These are phyloP conservation scores for Boleophthalmus pectinirostris DNA, from an alignment of 2,113 vertebrate genomes.

Conservation along the genomic window DNA sequence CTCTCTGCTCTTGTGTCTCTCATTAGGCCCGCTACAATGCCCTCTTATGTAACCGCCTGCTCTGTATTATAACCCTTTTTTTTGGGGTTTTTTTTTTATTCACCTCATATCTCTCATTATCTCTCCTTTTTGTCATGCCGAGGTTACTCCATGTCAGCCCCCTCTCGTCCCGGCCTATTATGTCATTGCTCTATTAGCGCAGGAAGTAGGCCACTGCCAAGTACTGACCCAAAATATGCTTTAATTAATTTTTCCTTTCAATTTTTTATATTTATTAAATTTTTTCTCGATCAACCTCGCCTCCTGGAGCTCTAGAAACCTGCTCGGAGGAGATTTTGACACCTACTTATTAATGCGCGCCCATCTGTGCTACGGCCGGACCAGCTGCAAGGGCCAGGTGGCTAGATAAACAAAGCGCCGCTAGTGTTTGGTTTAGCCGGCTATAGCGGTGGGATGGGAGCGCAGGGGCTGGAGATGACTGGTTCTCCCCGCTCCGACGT, in stretches of 20 bases:
- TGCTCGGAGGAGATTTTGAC: constrained; percentile 41
- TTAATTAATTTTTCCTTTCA: constrained; percentile 46
- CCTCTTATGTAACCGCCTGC: constrained; percentile 39
- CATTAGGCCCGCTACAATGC: constrained; percentile 50
- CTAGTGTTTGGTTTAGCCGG: constrained; percentile 54
- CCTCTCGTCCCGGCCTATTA: constrained; percentile 40
- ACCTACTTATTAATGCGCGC: constrained; percentile 61
- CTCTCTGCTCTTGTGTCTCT: not conserved
- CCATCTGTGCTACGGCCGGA: constrained; percentile 67
- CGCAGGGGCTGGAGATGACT: constrained; percentile 49
- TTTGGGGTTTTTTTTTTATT: constrained; percentile 7
- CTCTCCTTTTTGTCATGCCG: constrained; percentile 35
- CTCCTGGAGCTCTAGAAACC: constrained; percentile 20
- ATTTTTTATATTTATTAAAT: constrained; percentile 19
- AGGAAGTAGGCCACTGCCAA: constrained; percentile 63
- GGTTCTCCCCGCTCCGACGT: constrained; percentile 41
- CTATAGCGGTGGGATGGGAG: constrained; percentile 62
- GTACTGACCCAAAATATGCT: constrained; percentile 59
- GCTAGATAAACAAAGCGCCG: constrained; percentile 67
- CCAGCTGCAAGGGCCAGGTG: constrained; percentile 71
- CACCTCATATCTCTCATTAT: constrained; percentile 35
- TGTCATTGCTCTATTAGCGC: constrained; percentile 57
- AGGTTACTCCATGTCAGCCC: constrained; percentile 51
- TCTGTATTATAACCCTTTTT: constrained; percentile 25
- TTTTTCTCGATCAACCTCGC: constrained; percentile 38